Evolutionary conservation across 2,797 vertebrate genomes (phyloP).

Genomic region (Epinephelus coioides): DNA sequence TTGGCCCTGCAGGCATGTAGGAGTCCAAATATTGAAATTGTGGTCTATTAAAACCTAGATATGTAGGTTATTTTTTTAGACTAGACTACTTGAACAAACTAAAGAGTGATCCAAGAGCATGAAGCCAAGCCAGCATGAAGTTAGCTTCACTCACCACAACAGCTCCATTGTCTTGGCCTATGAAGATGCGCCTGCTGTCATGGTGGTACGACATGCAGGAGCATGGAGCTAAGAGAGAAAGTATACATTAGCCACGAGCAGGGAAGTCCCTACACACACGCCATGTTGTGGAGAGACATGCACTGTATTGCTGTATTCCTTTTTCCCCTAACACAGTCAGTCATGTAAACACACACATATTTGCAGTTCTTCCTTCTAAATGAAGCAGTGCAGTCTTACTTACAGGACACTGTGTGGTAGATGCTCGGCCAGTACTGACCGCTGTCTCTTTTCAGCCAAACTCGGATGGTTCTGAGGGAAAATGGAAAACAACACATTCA

Average conservation of each 20-base stretch:
- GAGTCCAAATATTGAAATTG: slow-evolving; percentile 40
- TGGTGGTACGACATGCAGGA: slow-evolving; percentile 96
- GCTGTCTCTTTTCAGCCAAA: slow-evolving; percentile 98
- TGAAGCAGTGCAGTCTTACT: slow-evolving; percentile 77
- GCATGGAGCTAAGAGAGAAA: slow-evolving; percentile 88
- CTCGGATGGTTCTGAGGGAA: slow-evolving; percentile 91
- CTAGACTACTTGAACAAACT: slow-evolving; percentile 4
- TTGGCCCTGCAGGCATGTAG: neutral
- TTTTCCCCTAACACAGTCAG: too few relatives aligned
- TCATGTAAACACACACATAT: neutral
- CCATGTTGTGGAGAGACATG: neutral
- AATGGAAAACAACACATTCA: slow-evolving; percentile 21
- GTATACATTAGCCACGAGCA: neutral
- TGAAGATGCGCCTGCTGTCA: slow-evolving; percentile 95
- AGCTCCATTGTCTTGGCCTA: slow-evolving; percentile 97
- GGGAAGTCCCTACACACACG: neutral
- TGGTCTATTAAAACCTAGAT: slow-evolving; percentile 22
- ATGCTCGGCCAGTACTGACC: slow-evolving; percentile 99
- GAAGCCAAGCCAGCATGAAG: neutral
- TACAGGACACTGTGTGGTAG: slow-evolving; percentile 97
- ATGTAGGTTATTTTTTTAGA: neutral
- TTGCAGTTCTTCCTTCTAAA: neutral
- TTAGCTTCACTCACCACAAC: slow-evolving; percentile 90
- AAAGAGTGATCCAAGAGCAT: neutral
- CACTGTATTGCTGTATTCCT: neutral